Evolutionary conservation across 1,140 invertebrate species (phyloP).

Genomic region (Eueides isabella): DNA sequence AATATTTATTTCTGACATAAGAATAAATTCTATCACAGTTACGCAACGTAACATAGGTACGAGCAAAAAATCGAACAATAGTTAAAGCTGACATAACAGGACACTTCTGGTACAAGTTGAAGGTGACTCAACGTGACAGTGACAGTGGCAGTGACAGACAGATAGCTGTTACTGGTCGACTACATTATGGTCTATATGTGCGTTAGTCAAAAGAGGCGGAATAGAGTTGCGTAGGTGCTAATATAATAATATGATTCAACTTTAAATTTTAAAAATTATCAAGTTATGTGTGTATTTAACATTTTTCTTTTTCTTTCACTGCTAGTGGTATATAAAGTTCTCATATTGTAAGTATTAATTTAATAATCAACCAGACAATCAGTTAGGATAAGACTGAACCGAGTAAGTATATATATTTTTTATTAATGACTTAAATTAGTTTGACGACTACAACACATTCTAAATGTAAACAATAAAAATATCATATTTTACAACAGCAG

Average conservation of each 20-base stretch:
- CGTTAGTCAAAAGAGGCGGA: neutral
- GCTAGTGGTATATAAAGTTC: neutral
- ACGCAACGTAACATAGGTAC: neutral
- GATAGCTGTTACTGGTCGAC: neutral
- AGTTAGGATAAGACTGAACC: no score
- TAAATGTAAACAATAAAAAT: neutral
- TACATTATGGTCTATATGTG: neutral
- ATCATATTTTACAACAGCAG: neutral
- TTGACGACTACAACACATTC: neutral
- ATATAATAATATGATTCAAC: neutral
- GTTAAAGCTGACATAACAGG: constrained; percentile 1
- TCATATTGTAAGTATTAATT: neutral
- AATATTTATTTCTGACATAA: neutral
- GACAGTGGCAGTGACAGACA: constrained; percentile 6
- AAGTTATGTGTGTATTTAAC: neutral
- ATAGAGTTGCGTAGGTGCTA: neutral
- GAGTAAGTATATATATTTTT: no score
- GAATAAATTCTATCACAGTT: neutral
- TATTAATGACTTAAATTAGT: no score
- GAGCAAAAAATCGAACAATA: neutral
- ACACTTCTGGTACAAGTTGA: constrained; percentile 10
- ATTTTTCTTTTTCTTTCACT: neutral
- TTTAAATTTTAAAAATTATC: neutral
- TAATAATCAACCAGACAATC: no score
- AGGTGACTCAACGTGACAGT: constrained; percentile 9